These are phyloP conservation scores for Lasiurus borealis DNA, from an alignment of 2,113 vertebrate species.

Conservation along the genomic window DNA sequence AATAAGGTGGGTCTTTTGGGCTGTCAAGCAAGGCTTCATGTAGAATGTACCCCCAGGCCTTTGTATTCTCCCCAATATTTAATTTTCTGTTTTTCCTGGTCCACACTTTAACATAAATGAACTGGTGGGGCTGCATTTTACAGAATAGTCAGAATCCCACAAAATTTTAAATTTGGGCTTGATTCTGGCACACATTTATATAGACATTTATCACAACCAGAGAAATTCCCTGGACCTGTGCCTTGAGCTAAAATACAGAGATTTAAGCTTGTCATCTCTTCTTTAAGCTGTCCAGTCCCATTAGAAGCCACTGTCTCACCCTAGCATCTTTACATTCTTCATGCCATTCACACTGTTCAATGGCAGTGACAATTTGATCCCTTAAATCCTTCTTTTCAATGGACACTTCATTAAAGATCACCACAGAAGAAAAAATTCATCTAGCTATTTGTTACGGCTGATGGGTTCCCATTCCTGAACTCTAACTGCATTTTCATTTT, in stretches of 20 bases:
- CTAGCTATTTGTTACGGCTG: neutral
- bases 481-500: conserved; percentile 30
- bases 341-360: neutral
- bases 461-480: neutral
- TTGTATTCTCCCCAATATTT: neutral
- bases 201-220: conserved; percentile 26
- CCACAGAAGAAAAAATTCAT: neutral
- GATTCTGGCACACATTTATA: neutral
- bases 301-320: neutral
- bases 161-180: conserved; percentile 34
- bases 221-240: neutral
- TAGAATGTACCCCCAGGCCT: neutral
- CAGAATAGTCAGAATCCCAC: neutral
- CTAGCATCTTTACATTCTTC: conserved; percentile 19
- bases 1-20: neutral
- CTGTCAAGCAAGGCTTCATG: neutral
- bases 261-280: neutral
- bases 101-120: neutral
- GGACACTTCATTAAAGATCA: conserved; percentile 26
- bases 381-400: conserved; percentile 40
- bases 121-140: neutral
- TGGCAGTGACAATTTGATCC: conserved; percentile 48
- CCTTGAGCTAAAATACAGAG: conserved; percentile 14
- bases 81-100: neutral
- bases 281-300: neutral